Percentiles rank a stretch among this genome's conserved stretches.
Conservation (phyloP, 2,888 invertebrate species). For the Apodemia zela region DNA sequence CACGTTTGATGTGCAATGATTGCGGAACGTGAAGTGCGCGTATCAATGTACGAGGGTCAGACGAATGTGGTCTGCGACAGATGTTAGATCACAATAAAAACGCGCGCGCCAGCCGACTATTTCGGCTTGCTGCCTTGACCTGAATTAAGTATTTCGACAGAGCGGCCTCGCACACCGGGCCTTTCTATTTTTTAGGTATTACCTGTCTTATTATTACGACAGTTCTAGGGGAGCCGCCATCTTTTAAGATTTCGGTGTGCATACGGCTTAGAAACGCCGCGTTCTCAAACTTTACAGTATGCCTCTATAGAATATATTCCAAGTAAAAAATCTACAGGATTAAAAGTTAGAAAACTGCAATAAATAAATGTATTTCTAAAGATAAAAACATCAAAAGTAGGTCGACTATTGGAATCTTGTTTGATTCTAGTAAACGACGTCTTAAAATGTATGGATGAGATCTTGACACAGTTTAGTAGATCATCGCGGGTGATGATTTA, state of each 20-base stretch:
- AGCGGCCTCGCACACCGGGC: constrained; percentile 79
- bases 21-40: constrained; percentile 26
- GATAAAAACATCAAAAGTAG: constrained; percentile 3
- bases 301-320: not conserved
- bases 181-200: constrained; percentile 81
- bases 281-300: not conserved
- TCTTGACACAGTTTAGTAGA: constrained; percentile 73
- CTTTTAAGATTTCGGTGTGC: constrained; percentile 63
- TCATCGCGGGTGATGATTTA: constrained; percentile 70
- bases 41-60: constrained; percentile 38
- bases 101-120: constrained; percentile 74
- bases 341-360: not conserved
- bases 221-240: constrained; percentile 67
- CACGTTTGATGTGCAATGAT: constrained; percentile 20
- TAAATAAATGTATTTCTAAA: not conserved
- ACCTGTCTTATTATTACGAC: constrained; percentile 79
- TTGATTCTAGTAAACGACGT: constrained; percentile 30
- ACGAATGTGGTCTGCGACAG: constrained; percentile 59
- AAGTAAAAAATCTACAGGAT: not conserved
- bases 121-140: constrained; percentile 79
- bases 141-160: constrained; percentile 77
- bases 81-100: constrained; percentile 79
- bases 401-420: constrained; percentile 32
- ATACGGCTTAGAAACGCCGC: constrained; percentile 41
- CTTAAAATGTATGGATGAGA: constrained; percentile 47